Evolutionary conservation across 2,888 invertebrate species (phyloP), one percentile per base, ranked within the genome.

Genomic region (Amphiduros pacificus): DNA sequence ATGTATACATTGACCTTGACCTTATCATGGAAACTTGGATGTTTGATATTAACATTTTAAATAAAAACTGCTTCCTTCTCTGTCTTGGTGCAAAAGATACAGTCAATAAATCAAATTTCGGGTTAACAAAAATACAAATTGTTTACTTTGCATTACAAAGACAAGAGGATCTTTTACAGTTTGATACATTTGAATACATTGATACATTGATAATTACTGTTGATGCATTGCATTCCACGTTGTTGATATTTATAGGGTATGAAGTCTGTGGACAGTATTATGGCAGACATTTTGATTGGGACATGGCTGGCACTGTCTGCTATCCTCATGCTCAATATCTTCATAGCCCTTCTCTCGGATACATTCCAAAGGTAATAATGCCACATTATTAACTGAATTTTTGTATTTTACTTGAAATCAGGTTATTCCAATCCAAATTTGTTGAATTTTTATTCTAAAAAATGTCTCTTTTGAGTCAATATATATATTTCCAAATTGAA

Each of bases 281-380:
- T 80, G 77, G 70, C 79, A 4, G 73, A 76, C 57, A 60, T 81
- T n/a, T 61, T 81, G 51, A 70, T 80, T 27, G 74, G 73, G 6
- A 60, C 74, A 3, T 81, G 80, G 80, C 67, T 81, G 27, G 73
- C 75, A 20, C 63, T 81, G 32, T 80, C 81, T 24, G 76, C 80
- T n/a, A 73, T 81, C 31, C 67, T 81, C 31, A 78, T 77, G 67
- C 70, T 81, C 29, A 81, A 81, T 64, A 73, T 81, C 26, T 76
- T 81, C 66, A 81, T 81, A 64, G 81, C 81, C 26, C 68, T 81
- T 40, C 68, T 81, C 58, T 79, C 81, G 5, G 81, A 81, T 60
- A 80, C 81, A 2, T 81, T 81, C 65, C 79, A 80, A 61, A 74
- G 78, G 81, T 80, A 65, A 2, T 24, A 40, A 6, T 31, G 17